Conservation (phyloP, 2,113 vertebrate species). For the Oryzias javanicus region DNA sequence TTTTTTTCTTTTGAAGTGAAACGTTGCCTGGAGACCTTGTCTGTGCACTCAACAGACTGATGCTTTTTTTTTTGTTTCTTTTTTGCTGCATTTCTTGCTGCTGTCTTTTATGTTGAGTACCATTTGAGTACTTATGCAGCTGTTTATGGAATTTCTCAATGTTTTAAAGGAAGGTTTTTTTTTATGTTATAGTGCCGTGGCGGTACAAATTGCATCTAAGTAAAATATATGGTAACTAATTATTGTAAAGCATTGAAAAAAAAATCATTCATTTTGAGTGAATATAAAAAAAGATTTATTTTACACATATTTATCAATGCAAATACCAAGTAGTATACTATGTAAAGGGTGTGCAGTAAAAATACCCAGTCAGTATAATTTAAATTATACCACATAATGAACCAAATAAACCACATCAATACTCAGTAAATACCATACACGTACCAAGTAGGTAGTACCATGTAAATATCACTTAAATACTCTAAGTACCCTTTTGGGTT, state of each 20-base stretch:
- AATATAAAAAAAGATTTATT: no score
- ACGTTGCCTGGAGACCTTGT: slow-evolving; percentile 35
- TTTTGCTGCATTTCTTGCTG: background rate
- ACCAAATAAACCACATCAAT: no score
- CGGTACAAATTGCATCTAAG: background rate
- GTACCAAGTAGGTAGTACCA: no score
- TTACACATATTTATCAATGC: no score
- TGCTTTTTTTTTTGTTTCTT: slow-evolving; percentile 11
- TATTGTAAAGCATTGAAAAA: background rate
- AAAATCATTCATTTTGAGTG: no score
- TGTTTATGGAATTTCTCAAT: background rate
- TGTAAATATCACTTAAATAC: no score
- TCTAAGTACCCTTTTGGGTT: background rate
- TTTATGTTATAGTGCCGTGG: background rate
- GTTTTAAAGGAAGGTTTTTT: background rate
- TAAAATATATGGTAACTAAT: background rate
- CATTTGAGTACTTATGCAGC: background rate
- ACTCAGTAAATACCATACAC: no score
- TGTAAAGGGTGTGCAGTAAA: no score
- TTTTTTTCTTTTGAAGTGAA: slow-evolving; percentile 31
- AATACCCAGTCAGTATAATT: no score
- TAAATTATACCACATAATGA: no score
- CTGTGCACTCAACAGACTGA: slow-evolving; percentile 14
- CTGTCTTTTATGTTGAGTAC: background rate
- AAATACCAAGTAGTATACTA: no score